phyloP scores from a whole-genome alignment of 2,797 vertebrate genomes.

The Pachyuromys duprasi region DNA sequence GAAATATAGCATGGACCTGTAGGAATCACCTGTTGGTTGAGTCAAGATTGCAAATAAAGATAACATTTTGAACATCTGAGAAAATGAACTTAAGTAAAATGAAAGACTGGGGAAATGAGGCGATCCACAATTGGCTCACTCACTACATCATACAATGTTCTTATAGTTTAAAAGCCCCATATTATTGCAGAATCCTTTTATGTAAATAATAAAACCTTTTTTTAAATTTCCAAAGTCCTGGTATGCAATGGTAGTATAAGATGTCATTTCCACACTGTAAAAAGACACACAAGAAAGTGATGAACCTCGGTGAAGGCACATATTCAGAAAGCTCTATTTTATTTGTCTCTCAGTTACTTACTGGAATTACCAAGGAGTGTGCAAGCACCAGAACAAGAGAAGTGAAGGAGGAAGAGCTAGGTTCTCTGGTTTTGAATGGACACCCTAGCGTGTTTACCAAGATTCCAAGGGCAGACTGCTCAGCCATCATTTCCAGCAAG shows the following conservation, averaged over 20 bases:
- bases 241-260: background rate
- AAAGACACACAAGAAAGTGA: background rate
- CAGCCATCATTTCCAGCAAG: conserved; percentile 59
- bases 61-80: background rate
- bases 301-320: background rate
- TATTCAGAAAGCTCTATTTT: conserved; percentile 21
- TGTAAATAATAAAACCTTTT: background rate
- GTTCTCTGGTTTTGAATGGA: background rate
- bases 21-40: background rate
- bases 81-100: conserved; percentile 25
- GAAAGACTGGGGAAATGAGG: background rate
- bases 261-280: background rate
- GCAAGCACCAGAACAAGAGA: background rate
- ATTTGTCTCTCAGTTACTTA: background rate
- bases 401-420: background rate
- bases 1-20: background rate
- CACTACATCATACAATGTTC: background rate
- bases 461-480: conserved; percentile 15
- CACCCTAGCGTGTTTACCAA: background rate
- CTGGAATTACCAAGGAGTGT: background rate
- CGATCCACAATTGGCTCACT: background rate
- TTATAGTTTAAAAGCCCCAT: background rate
- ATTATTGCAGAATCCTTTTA: background rate
- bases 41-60: conserved; percentile 18
- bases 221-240: background rate